These are phyloP conservation scores for Istiophorus platypterus DNA, from an alignment of 2,113 vertebrate genomes.

Conservation along the genomic window DNA sequence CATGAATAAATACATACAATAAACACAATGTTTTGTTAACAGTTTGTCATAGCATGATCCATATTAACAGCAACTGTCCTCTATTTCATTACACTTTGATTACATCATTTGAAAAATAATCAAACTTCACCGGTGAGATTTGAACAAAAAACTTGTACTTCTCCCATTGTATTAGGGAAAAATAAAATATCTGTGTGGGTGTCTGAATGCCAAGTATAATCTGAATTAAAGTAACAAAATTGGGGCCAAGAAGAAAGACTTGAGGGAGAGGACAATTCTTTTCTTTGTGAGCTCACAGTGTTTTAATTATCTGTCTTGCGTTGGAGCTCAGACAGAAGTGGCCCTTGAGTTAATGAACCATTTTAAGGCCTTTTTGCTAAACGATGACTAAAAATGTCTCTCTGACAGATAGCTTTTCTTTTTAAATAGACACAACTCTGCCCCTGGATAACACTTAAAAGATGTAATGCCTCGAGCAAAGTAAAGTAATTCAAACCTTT, in stretches of 20 bases:
- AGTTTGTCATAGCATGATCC: neutral
- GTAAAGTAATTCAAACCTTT: constrained; percentile 29
- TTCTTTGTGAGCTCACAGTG: constrained; percentile 28
- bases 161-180: neutral
- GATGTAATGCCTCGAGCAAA: neutral
- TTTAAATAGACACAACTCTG: neutral
- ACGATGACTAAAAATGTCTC: constrained; percentile 5
- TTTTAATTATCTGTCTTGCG: constrained; percentile 64
- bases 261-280: constrained; percentile 42
- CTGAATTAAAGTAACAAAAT: constrained; percentile 35
- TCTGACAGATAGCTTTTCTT: neutral
- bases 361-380: constrained; percentile 40
- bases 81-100: constrained; percentile 12
- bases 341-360: constrained; percentile 52
- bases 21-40: too few species aligned
- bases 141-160: constrained; percentile 3
- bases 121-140: neutral
- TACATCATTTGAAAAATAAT: constrained; percentile 22
- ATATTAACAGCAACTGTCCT: neutral
- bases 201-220: constrained; percentile 36
- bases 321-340: constrained; percentile 31
- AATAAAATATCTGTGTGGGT: neutral
- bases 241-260: constrained; percentile 27
- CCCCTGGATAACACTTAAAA: neutral
- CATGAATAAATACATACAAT: too few species aligned